Evolutionary conservation across 1,140 invertebrate species (phyloP), one percentile per base, ranked within the genome.

Genomic region (Cyclina sinensis): DNA sequence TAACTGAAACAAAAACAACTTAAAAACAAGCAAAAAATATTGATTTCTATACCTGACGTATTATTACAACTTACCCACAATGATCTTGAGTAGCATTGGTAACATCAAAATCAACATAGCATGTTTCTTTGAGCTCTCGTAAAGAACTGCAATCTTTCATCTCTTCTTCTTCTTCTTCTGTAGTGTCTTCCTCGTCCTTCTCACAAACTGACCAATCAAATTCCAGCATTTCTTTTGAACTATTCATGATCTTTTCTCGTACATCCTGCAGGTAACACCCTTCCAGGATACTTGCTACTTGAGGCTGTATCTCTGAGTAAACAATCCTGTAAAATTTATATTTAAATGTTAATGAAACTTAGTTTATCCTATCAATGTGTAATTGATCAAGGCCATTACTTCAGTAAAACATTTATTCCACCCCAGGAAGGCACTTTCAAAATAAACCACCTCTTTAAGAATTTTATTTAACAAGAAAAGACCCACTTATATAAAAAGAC

Each of bases 131-230:
- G 24, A 62, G 18, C 5, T 57, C 18, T 21, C n/a, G 16, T 21
- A 57, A 57, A 11, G 51, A 57, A 21, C n/a, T 21, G 24, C 74
- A 78, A 46, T 48, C 21, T n/a, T 30, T 51, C 74, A 30, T 54
- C 76, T 30, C 32, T 9, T 0, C 46, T 37, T 12, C 43, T 9
- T 79, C 76, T 57, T 1, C 76, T 46, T 48, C 48, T n/a, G 37
- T 18, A 2, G 37, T 27, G 4, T 37, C 32, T 18, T 70, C 65
- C 35, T 73, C 68, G 3, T 73, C 32, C 35, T 5, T 39, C 9
- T 57, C 48, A 79, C 76, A 79, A 3, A 9, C 30, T 0, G 76
- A 30, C 76, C 4, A 79, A 79, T 79, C 43, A 79, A 79, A 79
- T 35, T 27, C 76, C 24, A 79, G 76, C 76, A 79, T 79, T 78